Evolutionary conservation across 1,140 invertebrate species (phyloP), one percentile per base, ranked within the genome.

Genomic region (Cepaea nemoralis): DNA sequence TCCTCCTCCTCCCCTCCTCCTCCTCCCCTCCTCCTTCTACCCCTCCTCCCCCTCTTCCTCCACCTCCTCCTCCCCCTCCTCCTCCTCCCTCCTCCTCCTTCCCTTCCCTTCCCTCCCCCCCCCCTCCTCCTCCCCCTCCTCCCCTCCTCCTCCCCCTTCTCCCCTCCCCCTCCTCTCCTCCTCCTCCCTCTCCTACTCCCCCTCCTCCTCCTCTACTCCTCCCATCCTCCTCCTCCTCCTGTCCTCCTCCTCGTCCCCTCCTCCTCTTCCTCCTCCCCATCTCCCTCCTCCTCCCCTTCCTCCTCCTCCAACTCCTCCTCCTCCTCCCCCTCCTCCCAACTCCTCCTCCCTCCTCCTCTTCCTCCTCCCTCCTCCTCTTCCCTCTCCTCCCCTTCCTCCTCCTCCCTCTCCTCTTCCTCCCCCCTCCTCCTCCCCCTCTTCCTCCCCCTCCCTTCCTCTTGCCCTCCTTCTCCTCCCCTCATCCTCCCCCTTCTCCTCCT

Each of bases 191-290:
- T 55, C 70, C 40, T 35, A 50, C 80, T 59, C 70, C 55, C 66
- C 42, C 66, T 31, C 37, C 42, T 69, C 71, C 67, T 71, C 80
- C 74, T n/a, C 55, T n/a, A n/a, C n/a, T n/a, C n/a, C 55, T 40
- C 42, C 66, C 27, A 14, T 45, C 79, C 71, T 45, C 70, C 80
- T 75, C 33, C 55, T n/a, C n/a, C n/a, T n/a, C n/a, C 0, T 75
- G 45, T 55, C 70, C 50, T 19, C 50, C 50, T 66, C 70, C 37
- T 66, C 1, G 37, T 42, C 48, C 39, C 42, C 31, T 50, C 50
- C 48, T 14, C 40, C n/a, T 37, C 55, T 14, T 31, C 0, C 74
- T 3, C n/a, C 12, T 39, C 70, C 35, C 27, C 39, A 31, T 40
- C 31, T 66, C 22, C 31, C 48, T 37, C 27, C 33, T 6, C 12